Conservation (phyloP, 2,797 vertebrate genomes). For the Acipenser oxyrinchus region DNA sequence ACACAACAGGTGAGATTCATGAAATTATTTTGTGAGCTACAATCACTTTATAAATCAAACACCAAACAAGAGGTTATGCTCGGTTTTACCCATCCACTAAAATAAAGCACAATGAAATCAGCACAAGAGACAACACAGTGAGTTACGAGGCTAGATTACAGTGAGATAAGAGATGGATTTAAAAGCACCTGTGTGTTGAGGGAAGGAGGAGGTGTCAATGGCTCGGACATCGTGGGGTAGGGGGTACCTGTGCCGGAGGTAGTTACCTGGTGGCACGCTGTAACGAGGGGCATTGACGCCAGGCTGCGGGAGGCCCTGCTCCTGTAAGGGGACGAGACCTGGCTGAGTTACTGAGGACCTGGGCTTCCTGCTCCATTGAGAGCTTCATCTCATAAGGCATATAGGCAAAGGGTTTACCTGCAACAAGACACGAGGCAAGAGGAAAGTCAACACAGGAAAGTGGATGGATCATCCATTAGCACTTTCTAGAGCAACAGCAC, state of each 20-base stretch:
- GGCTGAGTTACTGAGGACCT: slow-evolving; percentile 40
- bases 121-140: too few species aligned
- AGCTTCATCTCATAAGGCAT: slow-evolving; percentile 80
- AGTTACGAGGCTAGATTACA: too few species aligned
- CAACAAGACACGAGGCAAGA: slow-evolving; percentile 27
- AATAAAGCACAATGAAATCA: too few species aligned
- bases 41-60: too few species aligned
- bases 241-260: slow-evolving; percentile 16
- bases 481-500: too few species aligned
- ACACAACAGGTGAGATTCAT: too few species aligned
- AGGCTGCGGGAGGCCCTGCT: slow-evolving; percentile 73
- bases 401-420: slow-evolving; percentile 78
- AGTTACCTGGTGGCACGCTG: slow-evolving; percentile 82
- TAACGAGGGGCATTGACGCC: slow-evolving; percentile 64
- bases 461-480: too few species aligned
- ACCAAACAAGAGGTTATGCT: too few species aligned
- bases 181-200: slow-evolving; percentile 13
- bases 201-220: slow-evolving; percentile 7
- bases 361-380: slow-evolving; percentile 75
- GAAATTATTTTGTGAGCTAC: too few species aligned
- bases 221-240: slow-evolving; percentile 6
- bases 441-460: too few species aligned
- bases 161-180: neutral
- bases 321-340: slow-evolving; percentile 72
- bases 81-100: too few species aligned